Evolutionary conservation across 2,888 invertebrate genomes (phyloP).

Genomic region (Eustalomyia histrio): DNA sequence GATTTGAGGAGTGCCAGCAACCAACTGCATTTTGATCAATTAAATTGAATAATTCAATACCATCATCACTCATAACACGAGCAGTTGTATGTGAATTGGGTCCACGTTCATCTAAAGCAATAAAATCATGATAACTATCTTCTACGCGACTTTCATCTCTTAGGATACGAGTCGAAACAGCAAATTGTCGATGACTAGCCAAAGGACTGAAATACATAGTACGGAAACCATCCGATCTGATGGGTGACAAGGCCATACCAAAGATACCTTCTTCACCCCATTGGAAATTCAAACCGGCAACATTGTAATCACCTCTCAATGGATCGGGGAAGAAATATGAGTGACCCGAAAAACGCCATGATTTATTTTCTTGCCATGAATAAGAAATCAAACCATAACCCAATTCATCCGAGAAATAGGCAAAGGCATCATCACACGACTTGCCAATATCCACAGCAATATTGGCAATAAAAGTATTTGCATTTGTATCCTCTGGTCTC

Average conservation of each 20-base stretch:
- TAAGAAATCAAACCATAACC: slow-evolving; percentile 90
- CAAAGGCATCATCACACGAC: slow-evolving; percentile 87
- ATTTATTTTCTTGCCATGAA: slow-evolving; percentile 87
- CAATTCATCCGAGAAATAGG: slow-evolving; percentile 90
- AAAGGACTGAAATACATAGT: slow-evolving; percentile 89
- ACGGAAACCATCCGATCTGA: slow-evolving; percentile 84
- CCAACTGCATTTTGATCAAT: slow-evolving; percentile 91
- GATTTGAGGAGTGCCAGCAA: slow-evolving; percentile 87
- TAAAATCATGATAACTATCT: slow-evolving; percentile 86
- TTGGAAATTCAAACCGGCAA: slow-evolving; percentile 90
- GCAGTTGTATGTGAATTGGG: slow-evolving; percentile 86
- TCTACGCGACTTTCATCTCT: slow-evolving; percentile 85
- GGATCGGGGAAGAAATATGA: slow-evolving; percentile 91
- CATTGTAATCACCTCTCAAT: slow-evolving; percentile 87
- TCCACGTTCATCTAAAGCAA: slow-evolving; percentile 83
- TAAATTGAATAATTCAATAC: slow-evolving; percentile 87
- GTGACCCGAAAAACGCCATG: slow-evolving; percentile 88
- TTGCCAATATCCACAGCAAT: slow-evolving; percentile 89
- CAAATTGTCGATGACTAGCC: slow-evolving; percentile 88
- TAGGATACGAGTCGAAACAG: slow-evolving; percentile 87
- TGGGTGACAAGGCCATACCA: slow-evolving; percentile 86
- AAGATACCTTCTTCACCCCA: slow-evolving; percentile 92
- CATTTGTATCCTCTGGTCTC: slow-evolving; percentile 86
- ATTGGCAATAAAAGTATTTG: slow-evolving; percentile 91
- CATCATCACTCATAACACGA: slow-evolving; percentile 87